These are phyloP conservation scores for Psilanteris sp. DNA, from an alignment of 1,140 invertebrate species.

Conservation along the genomic window DNA sequence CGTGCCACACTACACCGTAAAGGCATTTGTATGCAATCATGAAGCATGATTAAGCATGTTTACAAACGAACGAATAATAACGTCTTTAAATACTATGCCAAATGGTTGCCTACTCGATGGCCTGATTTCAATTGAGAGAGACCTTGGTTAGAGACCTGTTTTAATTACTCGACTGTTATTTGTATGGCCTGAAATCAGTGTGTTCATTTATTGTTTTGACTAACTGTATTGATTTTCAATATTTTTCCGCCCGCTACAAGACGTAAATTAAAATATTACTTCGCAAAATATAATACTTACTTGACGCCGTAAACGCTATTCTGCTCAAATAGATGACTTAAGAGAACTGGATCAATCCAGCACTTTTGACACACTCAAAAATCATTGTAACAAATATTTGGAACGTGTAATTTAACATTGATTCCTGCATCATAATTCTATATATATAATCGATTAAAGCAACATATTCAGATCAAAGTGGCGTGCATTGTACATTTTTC, in stretches of 20 bases:
- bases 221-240: conserved; percentile 48
- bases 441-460: too few species aligned
- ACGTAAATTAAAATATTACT: conserved; percentile 13
- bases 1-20: conserved; percentile 48
- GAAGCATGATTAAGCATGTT: conserved; percentile 59
- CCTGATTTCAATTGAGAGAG: conserved; percentile 55
- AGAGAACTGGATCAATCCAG: conserved; percentile 32
- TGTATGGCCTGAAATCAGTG: conserved; percentile 60
- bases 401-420: conserved; percentile 8
- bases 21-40: conserved; percentile 60
- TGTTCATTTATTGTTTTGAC: conserved; percentile 56
- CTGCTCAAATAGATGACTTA: conserved; percentile 22
- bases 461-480: too few species aligned
- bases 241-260: conserved; percentile 2
- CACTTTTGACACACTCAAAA: conserved; percentile 35
- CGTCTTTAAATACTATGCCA: conserved; percentile 50
- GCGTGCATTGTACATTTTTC: too few species aligned
- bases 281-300: neutral
- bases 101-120: conserved; percentile 55
- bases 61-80: conserved; percentile 44
- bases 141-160: conserved; percentile 50
- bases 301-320: neutral
- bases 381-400: conserved; percentile 58
- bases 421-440: too few species aligned
- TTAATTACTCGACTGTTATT: conserved; percentile 59